phyloP scores from a whole-genome alignment of 2,797 vertebrate genomes.

The Cirrhinus molitorella region DNA sequence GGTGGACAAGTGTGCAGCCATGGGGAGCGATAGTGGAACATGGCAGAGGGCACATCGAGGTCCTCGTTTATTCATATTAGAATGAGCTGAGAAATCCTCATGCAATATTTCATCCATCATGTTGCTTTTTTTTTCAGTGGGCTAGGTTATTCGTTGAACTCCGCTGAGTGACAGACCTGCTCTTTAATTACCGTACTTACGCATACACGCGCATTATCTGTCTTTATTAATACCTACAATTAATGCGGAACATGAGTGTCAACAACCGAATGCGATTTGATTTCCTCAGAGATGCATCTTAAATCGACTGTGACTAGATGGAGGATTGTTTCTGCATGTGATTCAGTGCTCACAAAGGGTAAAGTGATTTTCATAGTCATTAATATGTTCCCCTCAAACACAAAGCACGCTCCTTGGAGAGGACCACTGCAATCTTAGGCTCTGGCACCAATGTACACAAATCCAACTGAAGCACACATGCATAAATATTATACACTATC shows the following conservation, averaged over 20 bases:
- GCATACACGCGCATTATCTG: background rate
- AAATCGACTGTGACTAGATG: conserved; percentile 46
- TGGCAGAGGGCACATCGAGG: conserved; percentile 2
- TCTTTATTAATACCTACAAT: conserved; percentile 46
- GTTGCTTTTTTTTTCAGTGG: background rate
- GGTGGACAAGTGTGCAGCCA: conserved; percentile 28
- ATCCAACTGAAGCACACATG: conserved; percentile 38
- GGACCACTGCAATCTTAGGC: background rate
- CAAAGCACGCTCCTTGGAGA: background rate
- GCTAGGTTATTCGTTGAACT: conserved; percentile 17
- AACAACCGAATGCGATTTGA: conserved; percentile 55
- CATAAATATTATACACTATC: background rate
- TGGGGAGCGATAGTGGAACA: conserved; percentile 10
- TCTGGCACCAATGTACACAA: conserved; percentile 34
- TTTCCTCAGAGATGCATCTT: conserved; percentile 49
- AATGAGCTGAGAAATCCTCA: conserved; percentile 22
- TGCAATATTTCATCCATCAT: conserved; percentile 30
- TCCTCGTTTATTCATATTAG: conserved; percentile 48
- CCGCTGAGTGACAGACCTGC: conserved; percentile 8
- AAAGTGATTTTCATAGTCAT: conserved; percentile 47
- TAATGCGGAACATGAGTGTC: conserved; percentile 40
- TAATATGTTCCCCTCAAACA: conserved; percentile 19
- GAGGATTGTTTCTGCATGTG: conserved; percentile 15
- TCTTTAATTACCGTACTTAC: conserved; percentile 34
- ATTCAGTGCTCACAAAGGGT: conserved; percentile 10